Base-by-base conservation (phyloP, 2,888 invertebrate genomes). In the Ephialtes manifestator region DNA sequence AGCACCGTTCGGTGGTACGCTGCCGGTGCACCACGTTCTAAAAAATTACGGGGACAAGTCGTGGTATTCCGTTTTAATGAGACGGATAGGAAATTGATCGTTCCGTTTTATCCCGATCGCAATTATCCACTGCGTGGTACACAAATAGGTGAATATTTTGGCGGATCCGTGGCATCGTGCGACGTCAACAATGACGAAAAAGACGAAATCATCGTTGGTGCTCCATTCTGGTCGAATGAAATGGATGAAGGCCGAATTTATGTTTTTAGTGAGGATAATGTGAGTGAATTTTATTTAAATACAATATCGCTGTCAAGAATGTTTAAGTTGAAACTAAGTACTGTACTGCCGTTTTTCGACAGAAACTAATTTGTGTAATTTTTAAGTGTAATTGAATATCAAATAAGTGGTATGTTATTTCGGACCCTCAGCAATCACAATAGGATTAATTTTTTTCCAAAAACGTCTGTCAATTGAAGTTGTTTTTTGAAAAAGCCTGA, bases 71-170 rank as follows among this genome's bases (percentile, higher is more conserved):
- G 88, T 18, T 92, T 92, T 65, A 85, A 89, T 0, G 58, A 39
- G 39, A 10, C 0, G 78, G 2, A 13, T 5, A 8, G 18, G 43
- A 82, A 68, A n/a, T n/a, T n/a, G n/a, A n/a, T n/a, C n/a, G n/a
- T n/a, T n/a, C n/a, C n/a, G n/a, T n/a, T n/a, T n/a, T n/a, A n/a
- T n/a, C n/a, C n/a, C n/a, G n/a, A n/a, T n/a, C n/a, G n/a, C n/a
- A 92, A 86, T 18, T 85, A 82, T 24, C 74, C 75, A 10, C 24
- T 93, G 60, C 72, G 87, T 2, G 96, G 96, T 0, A 89, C 92
- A 13, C 95, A 95, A 86, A 93, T 95, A 79, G 96, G 96, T 0
- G 96, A 96, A 89, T 96, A 96, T 91, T 97, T 96, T 89, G 97
- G 97, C 0, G 95, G 95, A 28, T 92, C 96, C 1, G 89, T 97